Conservation (phyloP, 1,140 invertebrate species). For the Orchesella cincta region DNA sequence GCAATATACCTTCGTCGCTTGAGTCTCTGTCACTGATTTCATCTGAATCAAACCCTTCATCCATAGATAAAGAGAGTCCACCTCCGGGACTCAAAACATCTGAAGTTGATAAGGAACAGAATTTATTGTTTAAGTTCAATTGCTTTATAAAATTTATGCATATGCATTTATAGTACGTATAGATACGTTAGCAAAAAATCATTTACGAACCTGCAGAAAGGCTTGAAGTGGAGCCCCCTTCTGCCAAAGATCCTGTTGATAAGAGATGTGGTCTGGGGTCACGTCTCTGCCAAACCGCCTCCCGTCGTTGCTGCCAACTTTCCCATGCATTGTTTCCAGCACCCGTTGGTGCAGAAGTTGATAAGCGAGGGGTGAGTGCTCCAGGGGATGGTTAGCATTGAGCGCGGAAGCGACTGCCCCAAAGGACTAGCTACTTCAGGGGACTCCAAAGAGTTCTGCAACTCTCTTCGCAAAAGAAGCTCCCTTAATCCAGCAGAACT, state of each 20-base stretch:
- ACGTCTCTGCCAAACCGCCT: slow-evolving; percentile 79
- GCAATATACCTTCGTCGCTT: slow-evolving; percentile 69
- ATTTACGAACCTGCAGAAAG: slow-evolving; percentile 65
- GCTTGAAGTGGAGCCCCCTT: slow-evolving; percentile 84
- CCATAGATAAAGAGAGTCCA: slow-evolving; percentile 69
- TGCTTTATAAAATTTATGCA: slow-evolving; percentile 26
- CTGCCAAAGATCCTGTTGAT: slow-evolving; percentile 81
- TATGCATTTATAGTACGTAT: slow-evolving; percentile 31
- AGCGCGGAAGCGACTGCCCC: slow-evolving; percentile 56
- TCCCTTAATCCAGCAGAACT: slow-evolving; percentile 46
- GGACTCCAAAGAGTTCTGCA: slow-evolving; percentile 50
- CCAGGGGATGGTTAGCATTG: slow-evolving; percentile 47
- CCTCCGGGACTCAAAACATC: slow-evolving; percentile 80
- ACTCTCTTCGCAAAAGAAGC: slow-evolving; percentile 45
- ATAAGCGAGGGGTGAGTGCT: slow-evolving; percentile 65
- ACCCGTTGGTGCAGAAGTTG: slow-evolving; percentile 76
- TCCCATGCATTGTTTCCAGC: slow-evolving; percentile 58
- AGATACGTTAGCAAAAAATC: slow-evolving; percentile 11
- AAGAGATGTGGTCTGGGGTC: slow-evolving; percentile 81
- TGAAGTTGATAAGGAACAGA: slow-evolving; percentile 35
- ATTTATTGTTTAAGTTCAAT: neutral
- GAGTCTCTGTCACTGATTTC: slow-evolving; percentile 82
- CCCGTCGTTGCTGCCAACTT: slow-evolving; percentile 57
- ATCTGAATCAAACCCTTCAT: slow-evolving; percentile 75
- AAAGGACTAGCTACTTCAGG: slow-evolving; percentile 54